These are phyloP conservation scores for Catamblyrhynchus diadema DNA, from an alignment of 2,797 vertebrate genomes.

Conservation along the genomic window DNA sequence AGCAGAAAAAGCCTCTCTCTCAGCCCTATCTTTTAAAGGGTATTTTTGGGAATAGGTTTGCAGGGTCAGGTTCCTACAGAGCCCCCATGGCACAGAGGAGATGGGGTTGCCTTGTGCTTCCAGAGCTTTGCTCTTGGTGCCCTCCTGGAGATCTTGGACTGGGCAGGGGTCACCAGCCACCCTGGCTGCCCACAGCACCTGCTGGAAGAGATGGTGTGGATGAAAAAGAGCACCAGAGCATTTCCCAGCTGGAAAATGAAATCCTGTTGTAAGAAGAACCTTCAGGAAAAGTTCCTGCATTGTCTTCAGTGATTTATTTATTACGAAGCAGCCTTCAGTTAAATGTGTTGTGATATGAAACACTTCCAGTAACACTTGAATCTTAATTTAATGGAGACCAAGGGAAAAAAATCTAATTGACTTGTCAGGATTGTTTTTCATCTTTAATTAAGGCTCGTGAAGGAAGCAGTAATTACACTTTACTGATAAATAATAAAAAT, in stretches of 20 bases:
- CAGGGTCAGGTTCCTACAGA: neutral
- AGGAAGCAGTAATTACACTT: constrained; percentile 44
- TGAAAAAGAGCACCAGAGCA: neutral
- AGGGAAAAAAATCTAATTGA: constrained; percentile 44
- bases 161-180: neutral
- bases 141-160: neutral
- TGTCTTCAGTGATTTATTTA: constrained; percentile 52
- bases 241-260: neutral
- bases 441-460: constrained; percentile 47
- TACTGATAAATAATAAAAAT: constrained; percentile 42
- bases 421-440: constrained; percentile 52
- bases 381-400: constrained; percentile 59
- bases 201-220: neutral
- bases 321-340: constrained; percentile 7
- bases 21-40: neutral
- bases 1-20: neutral
- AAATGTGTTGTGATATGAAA: constrained; percentile 59
- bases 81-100: neutral
- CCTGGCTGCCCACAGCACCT: neutral
- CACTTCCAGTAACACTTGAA: constrained; percentile 53
- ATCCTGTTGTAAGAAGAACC: neutral
- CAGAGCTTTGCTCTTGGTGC: neutral
- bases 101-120: neutral
- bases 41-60: neutral
- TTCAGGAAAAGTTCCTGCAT: neutral